Base-by-base conservation (phyloP, 2,888 invertebrate species). In the Liodrosophila aerea region DNA sequence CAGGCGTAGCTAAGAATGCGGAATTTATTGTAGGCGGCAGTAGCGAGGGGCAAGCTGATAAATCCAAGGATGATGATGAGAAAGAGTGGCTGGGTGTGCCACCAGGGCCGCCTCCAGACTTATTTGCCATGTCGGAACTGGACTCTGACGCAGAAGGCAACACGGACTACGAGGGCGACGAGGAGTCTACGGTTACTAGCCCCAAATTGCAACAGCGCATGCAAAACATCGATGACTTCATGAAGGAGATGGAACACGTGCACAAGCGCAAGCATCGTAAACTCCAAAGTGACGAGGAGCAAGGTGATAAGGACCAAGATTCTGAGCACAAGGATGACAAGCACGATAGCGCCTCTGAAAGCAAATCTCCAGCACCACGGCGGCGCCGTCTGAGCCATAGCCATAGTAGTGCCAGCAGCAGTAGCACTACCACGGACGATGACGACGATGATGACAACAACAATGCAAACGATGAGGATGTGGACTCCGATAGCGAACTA, bases 161-260 rank as follows among this genome's bases (percentile, higher is more conserved):
- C 16, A 66, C 41, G 0, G 78, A 78, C 36, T 84, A 61, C 9
- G 85, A 89, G 18, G 87, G 91, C 7, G 85, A 90, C 4, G 88
- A 89, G 7, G 72, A 77, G 31, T 62, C 82, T 1, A 76, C 74
- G 29, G 78, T 76, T 30, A 72, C 89, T 5, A 56, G 73, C 31
- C 73, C 51, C 61, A 85, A 51, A 0, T 88, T 97, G 29, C 96
- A 97, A 86, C 95, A 96, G 80, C 94, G 95, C 74, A 96, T 96
- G 96, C 97, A 97, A 90, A 96, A 97, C 85, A 95, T 97, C 13
- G 97, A 97, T 78, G 95, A 95, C 66, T 97, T 97, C 78, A 96
- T 97, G 95, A 95, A 96, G 86, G 97, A 97, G 91, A 96, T 95
- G 95, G 96, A 96, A 90, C 95, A 94, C 63, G 95, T 95, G 0